These are phyloP conservation scores for Osmoderma eremita DNA, from an alignment of 2,888 invertebrate species.

Conservation along the genomic window DNA sequence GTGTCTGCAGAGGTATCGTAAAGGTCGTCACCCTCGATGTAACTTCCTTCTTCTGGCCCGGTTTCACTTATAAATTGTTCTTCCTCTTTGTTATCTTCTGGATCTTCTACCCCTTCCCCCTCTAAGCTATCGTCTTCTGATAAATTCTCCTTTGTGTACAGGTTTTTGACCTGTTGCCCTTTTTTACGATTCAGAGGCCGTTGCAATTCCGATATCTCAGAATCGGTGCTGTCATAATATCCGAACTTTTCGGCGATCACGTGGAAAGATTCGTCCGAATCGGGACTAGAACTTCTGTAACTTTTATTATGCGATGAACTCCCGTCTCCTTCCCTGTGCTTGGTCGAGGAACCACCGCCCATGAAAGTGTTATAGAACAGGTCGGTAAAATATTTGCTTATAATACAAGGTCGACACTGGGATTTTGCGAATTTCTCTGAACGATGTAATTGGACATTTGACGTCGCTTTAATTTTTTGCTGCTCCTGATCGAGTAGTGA, in stretches of 20 bases:
- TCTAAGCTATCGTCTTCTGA: neutral
- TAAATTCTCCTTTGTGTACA: neutral
- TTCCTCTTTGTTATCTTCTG: neutral
- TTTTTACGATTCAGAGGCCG: constrained; percentile 10
- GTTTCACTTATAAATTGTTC: neutral
- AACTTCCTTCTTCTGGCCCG: neutral
- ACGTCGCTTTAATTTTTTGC: constrained; percentile 15
- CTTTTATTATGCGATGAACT: constrained; percentile 21
- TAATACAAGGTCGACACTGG: constrained; percentile 28
- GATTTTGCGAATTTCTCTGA: constrained; percentile 19
- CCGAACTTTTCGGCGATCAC: constrained; percentile 38
- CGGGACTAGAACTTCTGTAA: neutral
- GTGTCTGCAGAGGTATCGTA: constrained; percentile 9
- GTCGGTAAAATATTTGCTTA: constrained; percentile 18
- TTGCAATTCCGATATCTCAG: constrained; percentile 42
- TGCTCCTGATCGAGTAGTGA: constrained; percentile 20
- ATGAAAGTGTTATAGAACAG: constrained; percentile 40
- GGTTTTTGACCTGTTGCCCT: neutral
- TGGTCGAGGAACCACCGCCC: constrained; percentile 37
- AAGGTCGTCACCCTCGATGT: neutral
- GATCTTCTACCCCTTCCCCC: neutral
- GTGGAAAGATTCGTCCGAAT: constrained; percentile 24
- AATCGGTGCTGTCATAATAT: constrained; percentile 44
- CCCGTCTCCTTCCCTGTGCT: constrained; percentile 4
- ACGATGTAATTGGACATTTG: constrained; percentile 33